These are phyloP conservation scores for Acleris laterana DNA, from an alignment of 2,888 invertebrate species.

Conservation along the genomic window DNA sequence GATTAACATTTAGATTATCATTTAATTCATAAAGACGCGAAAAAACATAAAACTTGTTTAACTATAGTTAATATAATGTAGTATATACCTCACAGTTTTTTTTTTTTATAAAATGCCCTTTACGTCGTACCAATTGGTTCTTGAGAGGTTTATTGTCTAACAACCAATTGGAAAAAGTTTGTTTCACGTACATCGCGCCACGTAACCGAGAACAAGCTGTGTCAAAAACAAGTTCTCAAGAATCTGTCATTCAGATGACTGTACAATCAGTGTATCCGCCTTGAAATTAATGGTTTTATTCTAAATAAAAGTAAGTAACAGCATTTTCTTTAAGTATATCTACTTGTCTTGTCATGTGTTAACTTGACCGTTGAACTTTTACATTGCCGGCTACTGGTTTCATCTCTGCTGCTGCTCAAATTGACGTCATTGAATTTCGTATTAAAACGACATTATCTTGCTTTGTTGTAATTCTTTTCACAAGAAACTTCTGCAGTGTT, in stretches of 20 bases:
- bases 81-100: neutral
- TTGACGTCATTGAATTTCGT: conserved; percentile 78
- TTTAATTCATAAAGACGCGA: neutral
- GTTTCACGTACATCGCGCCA: conserved; percentile 27
- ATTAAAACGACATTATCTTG: conserved; percentile 58
- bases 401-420: conserved; percentile 47
- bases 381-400: conserved; percentile 40
- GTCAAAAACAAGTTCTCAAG: conserved; percentile 65
- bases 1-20: no score
- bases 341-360: conserved; percentile 38
- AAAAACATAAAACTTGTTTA: no score
- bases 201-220: conserved; percentile 53
- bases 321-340: conserved; percentile 38
- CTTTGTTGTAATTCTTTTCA: conserved; percentile 40
- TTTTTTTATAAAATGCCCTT: neutral
- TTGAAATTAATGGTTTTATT: conserved; percentile 62
- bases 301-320: conserved; percentile 65
- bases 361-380: conserved; percentile 37
- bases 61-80: no score
- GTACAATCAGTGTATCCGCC: conserved; percentile 76
- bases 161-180: conserved; percentile 10
- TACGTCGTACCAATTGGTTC: neutral
- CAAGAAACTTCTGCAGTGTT: conserved; percentile 32
- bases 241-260: conserved; percentile 78
- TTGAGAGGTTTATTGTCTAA: neutral